Conservation (phyloP, 1,140 invertebrate genomes). For the Hyles euphorbiae region DNA sequence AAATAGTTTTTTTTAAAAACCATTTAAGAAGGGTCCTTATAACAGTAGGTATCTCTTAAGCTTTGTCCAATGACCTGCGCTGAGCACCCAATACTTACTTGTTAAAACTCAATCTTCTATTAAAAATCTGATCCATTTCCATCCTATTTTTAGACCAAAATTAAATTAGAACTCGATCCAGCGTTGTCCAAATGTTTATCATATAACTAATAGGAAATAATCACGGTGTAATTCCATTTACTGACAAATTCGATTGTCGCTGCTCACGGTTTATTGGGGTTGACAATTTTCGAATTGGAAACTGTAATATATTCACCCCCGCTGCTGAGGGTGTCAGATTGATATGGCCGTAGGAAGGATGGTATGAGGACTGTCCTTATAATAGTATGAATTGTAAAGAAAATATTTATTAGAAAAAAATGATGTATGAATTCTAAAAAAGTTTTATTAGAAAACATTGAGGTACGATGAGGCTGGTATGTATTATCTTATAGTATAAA, state of each 20-base stretch:
- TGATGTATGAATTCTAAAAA: no score
- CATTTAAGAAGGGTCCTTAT: no score
- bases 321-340: constrained; percentile 29
- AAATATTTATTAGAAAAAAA: not conserved
- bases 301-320: constrained; percentile 68
- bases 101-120: no score
- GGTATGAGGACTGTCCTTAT: constrained; percentile 17
- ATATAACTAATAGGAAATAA: constrained; percentile 68
- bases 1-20: no score
- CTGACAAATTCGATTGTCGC: constrained; percentile 48
- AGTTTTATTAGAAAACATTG: no score
- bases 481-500: no score
- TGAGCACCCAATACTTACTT: no score
- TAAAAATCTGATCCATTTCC: no score
- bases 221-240: constrained; percentile 51
- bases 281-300: constrained; percentile 72
- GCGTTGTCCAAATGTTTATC: constrained; percentile 53
- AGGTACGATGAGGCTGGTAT: no score
- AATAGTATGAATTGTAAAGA: not conserved
- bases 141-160: constrained; percentile 14
- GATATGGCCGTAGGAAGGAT: constrained; percentile 1
- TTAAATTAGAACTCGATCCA: constrained; percentile 30
- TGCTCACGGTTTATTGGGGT: constrained; percentile 50
- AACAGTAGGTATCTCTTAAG: no score
- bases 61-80: no score